These are phyloP conservation scores for Gracilinanus agilis DNA, from an alignment of 2,113 vertebrate genomes.

Conservation along the genomic window DNA sequence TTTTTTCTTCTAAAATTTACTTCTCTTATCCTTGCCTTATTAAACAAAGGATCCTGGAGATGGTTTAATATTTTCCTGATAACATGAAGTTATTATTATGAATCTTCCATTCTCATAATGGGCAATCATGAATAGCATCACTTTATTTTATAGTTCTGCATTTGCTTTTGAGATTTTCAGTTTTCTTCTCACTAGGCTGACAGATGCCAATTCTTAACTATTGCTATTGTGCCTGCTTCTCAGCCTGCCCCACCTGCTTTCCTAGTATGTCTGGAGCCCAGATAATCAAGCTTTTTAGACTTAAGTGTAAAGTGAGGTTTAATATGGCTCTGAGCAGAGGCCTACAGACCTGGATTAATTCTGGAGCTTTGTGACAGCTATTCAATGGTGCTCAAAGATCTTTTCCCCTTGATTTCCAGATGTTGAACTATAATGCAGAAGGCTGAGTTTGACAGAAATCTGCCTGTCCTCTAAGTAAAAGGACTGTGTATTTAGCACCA, in stretches of 20 bases:
- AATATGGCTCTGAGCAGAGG: conserved; percentile 4
- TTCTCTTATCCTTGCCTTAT: neutral
- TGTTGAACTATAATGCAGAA: conserved; percentile 12
- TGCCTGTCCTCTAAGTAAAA: neutral
- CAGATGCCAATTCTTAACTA: conserved; percentile 39
- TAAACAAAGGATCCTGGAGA: conserved; percentile 6
- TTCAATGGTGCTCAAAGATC: conserved; percentile 43
- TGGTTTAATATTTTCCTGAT: conserved; percentile 23
- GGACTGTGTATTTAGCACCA: conserved; percentile 7
- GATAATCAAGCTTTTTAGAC: conserved; percentile 29
- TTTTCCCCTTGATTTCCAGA: conserved; percentile 29
- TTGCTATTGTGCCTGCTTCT: conserved; percentile 29
- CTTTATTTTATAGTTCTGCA: conserved; percentile 11
- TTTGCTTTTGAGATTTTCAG: conserved; percentile 9
- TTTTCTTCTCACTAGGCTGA: neutral
- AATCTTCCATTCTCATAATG: conserved; percentile 26
- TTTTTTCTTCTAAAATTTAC: conserved; percentile 35
- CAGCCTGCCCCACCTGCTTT: conserved; percentile 16
- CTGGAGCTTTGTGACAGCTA: neutral
- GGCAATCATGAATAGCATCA: conserved; percentile 4
- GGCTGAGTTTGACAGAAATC: conserved; percentile 17
- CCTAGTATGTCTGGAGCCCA: conserved; percentile 1
- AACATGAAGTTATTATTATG: conserved; percentile 3
- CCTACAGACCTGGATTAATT: neutral
- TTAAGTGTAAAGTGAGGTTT: neutral